Conservation (phyloP, 2,113 vertebrate genomes). For the Epinephelus cyanopodus region DNA sequence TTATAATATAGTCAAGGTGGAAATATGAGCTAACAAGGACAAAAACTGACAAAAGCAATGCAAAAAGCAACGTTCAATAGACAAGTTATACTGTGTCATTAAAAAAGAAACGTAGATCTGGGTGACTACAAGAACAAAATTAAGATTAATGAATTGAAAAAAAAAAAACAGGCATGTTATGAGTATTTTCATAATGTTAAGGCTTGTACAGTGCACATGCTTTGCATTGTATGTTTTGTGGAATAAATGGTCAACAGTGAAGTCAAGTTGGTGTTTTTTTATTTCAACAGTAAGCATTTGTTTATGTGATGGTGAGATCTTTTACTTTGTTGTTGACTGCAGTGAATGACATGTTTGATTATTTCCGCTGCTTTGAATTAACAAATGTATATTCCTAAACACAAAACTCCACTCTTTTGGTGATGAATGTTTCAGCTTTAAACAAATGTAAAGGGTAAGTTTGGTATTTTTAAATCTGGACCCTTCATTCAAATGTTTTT, state of each 20-base stretch:
- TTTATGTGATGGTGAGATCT: not conserved
- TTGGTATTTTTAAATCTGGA: too few relatives aligned
- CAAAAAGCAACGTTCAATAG: constrained; percentile 57
- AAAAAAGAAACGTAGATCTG: constrained; percentile 58
- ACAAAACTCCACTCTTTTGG: too few relatives aligned
- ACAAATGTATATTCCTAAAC: not conserved
- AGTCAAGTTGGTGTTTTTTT: constrained; percentile 33
- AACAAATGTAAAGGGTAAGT: too few relatives aligned
- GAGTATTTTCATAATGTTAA: constrained; percentile 84
- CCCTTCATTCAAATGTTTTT: too few relatives aligned
- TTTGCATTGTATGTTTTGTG: constrained; percentile 87
- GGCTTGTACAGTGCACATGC: constrained; percentile 85
- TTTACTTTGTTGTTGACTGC: not conserved
- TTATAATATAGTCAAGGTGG: constrained; percentile 77
- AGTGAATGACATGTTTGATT: not conserved
- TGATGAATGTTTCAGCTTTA: too few relatives aligned
- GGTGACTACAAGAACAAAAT: constrained; percentile 56
- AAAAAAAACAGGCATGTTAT: constrained; percentile 81
- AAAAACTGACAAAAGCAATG: constrained; percentile 67
- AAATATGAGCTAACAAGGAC: constrained; percentile 67
- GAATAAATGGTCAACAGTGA: constrained; percentile 86
- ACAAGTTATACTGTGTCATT: constrained; percentile 66
- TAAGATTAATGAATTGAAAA: constrained; percentile 57
- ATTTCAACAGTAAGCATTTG: constrained; percentile 29
- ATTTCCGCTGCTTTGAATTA: not conserved